Conservation (phyloP, 2,797 vertebrate genomes). For the Dicrostonyx torquatus region DNA sequence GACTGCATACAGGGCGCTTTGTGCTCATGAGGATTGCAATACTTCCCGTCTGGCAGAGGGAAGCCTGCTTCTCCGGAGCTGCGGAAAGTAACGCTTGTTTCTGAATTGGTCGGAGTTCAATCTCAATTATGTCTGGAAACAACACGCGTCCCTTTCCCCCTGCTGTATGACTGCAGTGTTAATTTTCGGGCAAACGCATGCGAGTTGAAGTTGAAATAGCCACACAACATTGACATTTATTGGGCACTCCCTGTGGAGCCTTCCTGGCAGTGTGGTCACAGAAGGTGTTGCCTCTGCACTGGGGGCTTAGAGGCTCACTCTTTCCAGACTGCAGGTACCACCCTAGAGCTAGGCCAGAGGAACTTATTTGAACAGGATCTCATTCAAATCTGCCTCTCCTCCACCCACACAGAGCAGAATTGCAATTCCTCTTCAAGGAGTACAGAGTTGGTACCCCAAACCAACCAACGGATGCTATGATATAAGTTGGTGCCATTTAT, state of each 20-base stretch:
- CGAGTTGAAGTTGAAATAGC: conserved; percentile 67
- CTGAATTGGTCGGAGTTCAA: conserved; percentile 79
- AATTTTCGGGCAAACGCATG: conserved; percentile 68
- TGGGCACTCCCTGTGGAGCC: conserved; percentile 47
- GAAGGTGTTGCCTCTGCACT: conserved; percentile 24
- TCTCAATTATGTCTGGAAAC: conserved; percentile 81
- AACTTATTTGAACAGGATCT: conserved; percentile 73
- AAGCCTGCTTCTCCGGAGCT: conserved; percentile 45
- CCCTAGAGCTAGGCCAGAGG: neutral
- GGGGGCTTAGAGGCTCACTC: conserved; percentile 48
- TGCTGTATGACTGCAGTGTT: conserved; percentile 76
- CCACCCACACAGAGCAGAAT: conserved; percentile 72
- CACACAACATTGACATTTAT: conserved; percentile 70
- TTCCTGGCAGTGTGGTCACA: conserved; percentile 35
- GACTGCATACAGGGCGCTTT: conserved; percentile 71
- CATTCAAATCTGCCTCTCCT: conserved; percentile 73
- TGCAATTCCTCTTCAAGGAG: conserved; percentile 35
- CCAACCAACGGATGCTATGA: conserved; percentile 20
- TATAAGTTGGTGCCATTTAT: conserved; percentile 63
- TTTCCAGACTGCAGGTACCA: conserved; percentile 57
- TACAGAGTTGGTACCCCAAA: conserved; percentile 58
- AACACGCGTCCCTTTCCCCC: conserved; percentile 67
- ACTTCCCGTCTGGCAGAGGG: conserved; percentile 71
- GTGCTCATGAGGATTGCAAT: conserved; percentile 45
- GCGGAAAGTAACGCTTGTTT: conserved; percentile 76